Evolutionary conservation across 2,797 vertebrate genomes (phyloP).

Genomic region (Eidolon dupreanum): DNA sequence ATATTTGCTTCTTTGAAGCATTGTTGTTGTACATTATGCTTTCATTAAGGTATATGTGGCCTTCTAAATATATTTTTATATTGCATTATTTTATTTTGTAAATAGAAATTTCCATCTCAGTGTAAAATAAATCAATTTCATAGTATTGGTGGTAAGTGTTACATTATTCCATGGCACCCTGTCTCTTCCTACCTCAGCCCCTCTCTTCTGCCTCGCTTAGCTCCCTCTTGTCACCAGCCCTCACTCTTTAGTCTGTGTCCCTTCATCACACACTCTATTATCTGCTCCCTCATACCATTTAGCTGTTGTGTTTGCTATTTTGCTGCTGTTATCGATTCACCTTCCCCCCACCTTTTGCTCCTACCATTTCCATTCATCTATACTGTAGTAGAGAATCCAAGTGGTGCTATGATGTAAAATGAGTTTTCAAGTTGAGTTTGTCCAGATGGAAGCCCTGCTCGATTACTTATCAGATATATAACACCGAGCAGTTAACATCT

Average conservation of each 20-base stretch:
- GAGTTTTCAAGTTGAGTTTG: neutral
- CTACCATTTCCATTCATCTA: neutral
- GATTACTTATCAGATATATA: neutral
- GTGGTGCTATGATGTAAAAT: neutral
- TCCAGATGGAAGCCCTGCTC: neutral
- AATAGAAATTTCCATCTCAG: constrained; percentile 44
- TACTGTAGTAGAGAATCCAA: neutral
- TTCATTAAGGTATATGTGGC: constrained; percentile 16
- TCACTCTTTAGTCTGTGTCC: neutral
- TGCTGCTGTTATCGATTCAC: neutral
- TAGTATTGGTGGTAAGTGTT: neutral
- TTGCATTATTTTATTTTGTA: neutral
- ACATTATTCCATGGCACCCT: too few species aligned
- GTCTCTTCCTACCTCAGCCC: neutral
- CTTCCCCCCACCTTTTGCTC: neutral
- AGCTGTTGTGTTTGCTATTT: neutral
- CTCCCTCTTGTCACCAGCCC: neutral
- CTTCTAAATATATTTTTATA: constrained; percentile 40
- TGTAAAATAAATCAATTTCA: constrained; percentile 24
- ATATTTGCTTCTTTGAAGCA: constrained; percentile 1
- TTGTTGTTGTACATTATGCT: constrained; percentile 29
- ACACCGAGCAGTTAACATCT: neutral
- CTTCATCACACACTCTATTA: neutral
- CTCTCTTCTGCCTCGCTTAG: neutral
- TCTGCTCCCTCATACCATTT: neutral